Percentiles rank a stretch among this genome's conserved stretches.
Conservation (phyloP, 2,888 invertebrate genomes). For the Gastrophysa polygoni region DNA sequence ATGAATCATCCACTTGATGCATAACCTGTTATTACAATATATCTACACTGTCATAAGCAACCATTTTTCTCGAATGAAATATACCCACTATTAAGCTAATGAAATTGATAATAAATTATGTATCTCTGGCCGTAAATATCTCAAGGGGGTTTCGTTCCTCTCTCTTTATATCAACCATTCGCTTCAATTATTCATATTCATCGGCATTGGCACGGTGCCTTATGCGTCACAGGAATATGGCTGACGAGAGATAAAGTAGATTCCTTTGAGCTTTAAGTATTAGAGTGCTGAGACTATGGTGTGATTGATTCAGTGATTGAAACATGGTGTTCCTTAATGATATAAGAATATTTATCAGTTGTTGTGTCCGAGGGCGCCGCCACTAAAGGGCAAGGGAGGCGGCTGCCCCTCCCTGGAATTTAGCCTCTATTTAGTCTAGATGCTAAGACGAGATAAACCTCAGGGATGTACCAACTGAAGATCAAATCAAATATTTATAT, state of each 20-base stretch:
- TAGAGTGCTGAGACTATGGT: too few relatives aligned
- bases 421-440: too few relatives aligned
- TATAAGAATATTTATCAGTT: too few relatives aligned
- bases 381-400: too few relatives aligned
- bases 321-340: too few relatives aligned
- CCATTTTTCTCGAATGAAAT: constrained; percentile 36
- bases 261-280: background rate
- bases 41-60: constrained; percentile 32
- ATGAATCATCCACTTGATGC: constrained; percentile 32
- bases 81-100: constrained; percentile 37
- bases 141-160: background rate
- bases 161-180: background rate
- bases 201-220: background rate
- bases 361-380: too few relatives aligned
- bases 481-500: too few relatives aligned
- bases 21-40: constrained; percentile 35
- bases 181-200: background rate
- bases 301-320: too few relatives aligned
- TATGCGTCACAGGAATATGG: background rate
- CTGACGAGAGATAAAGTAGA: background rate
- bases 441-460: too few relatives aligned
- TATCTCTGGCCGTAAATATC: constrained; percentile 24
- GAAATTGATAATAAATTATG: constrained; percentile 39
- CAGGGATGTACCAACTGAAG: too few relatives aligned
- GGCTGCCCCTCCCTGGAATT: too few relatives aligned